These are phyloP conservation scores for Nomada fabriciana DNA, from an alignment of 2,888 invertebrate genomes.

Conservation along the genomic window DNA sequence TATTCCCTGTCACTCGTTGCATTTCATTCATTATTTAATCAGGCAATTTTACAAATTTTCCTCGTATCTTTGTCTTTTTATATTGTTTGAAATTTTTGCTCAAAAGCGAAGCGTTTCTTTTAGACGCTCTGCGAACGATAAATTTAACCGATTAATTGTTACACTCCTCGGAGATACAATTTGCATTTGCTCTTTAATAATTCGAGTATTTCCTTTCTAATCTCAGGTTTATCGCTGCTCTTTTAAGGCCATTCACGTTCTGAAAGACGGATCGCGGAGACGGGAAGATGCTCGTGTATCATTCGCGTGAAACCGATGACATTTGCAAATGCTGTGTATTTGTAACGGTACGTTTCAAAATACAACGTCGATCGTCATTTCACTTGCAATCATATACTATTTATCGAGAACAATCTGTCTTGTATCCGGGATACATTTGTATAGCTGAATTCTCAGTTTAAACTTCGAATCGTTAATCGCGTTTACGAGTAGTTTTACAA, in stretches of 20 bases:
- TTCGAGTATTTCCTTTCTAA: conserved; percentile 49
- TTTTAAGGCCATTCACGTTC: conserved; percentile 65
- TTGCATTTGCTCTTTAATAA: conserved; percentile 45
- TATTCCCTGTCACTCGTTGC: conserved; percentile 51
- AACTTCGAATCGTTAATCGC: conserved; percentile 3
- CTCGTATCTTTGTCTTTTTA: too few relatives aligned
- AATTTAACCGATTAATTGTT: conserved; percentile 18
- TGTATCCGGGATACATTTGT: background rate
- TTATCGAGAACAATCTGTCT: conserved; percentile 20
- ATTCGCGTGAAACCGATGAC: conserved; percentile 13
- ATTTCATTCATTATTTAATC: conserved; percentile 40
- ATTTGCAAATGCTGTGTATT: background rate
- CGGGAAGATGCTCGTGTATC: conserved; percentile 41
- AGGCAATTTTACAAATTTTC: conserved; percentile 54
- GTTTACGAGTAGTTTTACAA: conserved; percentile 18
- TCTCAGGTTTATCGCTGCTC: conserved; percentile 55
- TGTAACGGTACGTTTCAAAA: conserved; percentile 15
- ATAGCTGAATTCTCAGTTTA: background rate
- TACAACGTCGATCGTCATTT: conserved; percentile 30
- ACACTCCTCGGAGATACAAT: conserved; percentile 41
- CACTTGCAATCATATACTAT: conserved; percentile 17
- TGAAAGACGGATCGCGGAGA: conserved; percentile 65
- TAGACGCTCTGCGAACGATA: conserved; percentile 14
- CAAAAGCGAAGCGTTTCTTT: conserved; percentile 27
- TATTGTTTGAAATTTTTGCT: background rate